phyloP scores from a whole-genome alignment of 2,888 invertebrate species.

The Phalangium opilio region DNA sequence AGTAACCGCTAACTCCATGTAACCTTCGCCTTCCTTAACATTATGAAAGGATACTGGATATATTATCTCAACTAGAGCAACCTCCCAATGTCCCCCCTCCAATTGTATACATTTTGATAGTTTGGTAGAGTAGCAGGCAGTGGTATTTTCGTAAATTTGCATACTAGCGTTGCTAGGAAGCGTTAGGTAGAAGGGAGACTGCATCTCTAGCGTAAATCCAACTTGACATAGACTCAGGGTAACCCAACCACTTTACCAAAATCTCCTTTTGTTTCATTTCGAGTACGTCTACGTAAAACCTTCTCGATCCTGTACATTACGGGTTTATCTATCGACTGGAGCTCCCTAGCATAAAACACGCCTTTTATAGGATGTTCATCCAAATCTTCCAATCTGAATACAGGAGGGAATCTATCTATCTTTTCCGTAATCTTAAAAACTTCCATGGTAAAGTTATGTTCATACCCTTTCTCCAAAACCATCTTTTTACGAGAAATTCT shows the following conservation, averaged over 20 bases:
- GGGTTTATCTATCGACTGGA: conserved; percentile 8
- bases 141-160: conserved; percentile 23
- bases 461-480: conserved; percentile 8
- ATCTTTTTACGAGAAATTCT: conserved; percentile 7
- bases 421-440: conserved; percentile 2
- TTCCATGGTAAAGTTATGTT: conserved; percentile 8
- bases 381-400: conserved; percentile 4
- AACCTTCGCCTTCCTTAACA: not conserved
- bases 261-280: conserved; percentile 2
- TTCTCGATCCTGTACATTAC: conserved; percentile 6
- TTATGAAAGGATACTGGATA: conserved; percentile 14
- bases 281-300: conserved; percentile 2
- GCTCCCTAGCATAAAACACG: conserved; percentile 5
- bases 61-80: conserved; percentile 20
- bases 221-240: conserved; percentile 1
- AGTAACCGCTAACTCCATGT: not conserved
- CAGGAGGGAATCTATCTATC: not conserved
- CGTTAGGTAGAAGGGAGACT: conserved; percentile 16
- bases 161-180: conserved; percentile 22
- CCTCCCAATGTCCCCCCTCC: conserved; percentile 20
- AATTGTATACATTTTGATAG: conserved; percentile 18
- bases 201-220: conserved; percentile 6
- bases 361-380: conserved; percentile 2
- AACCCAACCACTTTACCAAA: conserved; percentile 10
- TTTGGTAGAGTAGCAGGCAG: conserved; percentile 22